Evolutionary conservation across 2,113 vertebrate genomes (phyloP), one percentile per base, ranked within the genome.

Genomic region (Aleadryas rufinucha): DNA sequence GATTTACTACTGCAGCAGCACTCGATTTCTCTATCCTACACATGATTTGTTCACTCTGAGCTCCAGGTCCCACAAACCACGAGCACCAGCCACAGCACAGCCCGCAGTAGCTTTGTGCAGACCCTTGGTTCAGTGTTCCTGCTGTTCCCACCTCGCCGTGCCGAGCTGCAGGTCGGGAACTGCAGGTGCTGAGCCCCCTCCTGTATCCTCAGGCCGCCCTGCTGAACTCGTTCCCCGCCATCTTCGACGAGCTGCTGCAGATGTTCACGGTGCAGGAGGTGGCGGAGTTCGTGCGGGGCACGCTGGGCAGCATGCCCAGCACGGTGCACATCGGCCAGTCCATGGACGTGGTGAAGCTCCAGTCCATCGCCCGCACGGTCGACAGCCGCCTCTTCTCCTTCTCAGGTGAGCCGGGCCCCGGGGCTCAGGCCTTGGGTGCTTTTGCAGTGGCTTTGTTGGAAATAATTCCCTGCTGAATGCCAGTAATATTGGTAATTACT

Each of bases 261-360:
- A 99, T 99, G 99, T 99, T 99, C 93, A 99, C 99, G 1, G 99
- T 99, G 80, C 99, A 99, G 92, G 99, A 99, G 79, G 99, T 99
- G 45, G 99, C 99, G 0, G 99, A 99, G 97, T 99, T 99, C 31
- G 99, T 99, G 81, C 97, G 99, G 10, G 99, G 99, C 9, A 99
- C 99, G 0, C 98, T 99, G 97, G 99, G 99, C 76, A 99, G 99
- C 98, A 99, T 99, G 98, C 99, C 99, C 81, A 99, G 99, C 85
- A 99, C 99, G 0, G 99, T 99, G 24, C 99, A 99, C 97, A 99
- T 99, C 0, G 99, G 99, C 19, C 99, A 99, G 93, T 99, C 99
- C 3, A 99, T 99, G 99, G 99, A 99, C 11, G 99, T 99, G 65
- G 99, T 99, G 24, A 99, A 99, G 94, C 98, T 99, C 31, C 99